phyloP scores from a whole-genome alignment of 1,140 invertebrate genomes.

The Lucilia sericata region DNA sequence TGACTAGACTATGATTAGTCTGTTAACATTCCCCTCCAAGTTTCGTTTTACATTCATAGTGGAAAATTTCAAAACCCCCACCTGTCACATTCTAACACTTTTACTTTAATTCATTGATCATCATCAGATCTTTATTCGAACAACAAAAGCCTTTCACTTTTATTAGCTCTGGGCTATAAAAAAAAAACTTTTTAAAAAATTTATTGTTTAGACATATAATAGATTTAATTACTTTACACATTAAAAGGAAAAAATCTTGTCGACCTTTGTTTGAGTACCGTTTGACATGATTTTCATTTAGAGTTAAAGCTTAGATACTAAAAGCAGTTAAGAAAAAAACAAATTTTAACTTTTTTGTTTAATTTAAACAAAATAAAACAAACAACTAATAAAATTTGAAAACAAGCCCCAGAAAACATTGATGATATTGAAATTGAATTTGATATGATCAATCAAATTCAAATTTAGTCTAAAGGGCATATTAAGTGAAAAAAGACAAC shows the following conservation, averaged over 20 bases:
- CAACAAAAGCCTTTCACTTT: background rate
- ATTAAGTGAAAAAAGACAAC: background rate
- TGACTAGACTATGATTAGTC: too few relatives aligned
- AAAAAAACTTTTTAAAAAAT: background rate
- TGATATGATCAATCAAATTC: constrained; percentile 12
- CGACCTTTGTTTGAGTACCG: background rate
- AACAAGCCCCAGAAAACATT: background rate
- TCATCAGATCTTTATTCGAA: background rate
- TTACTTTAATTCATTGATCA: background rate
- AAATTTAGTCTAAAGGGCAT: background rate
- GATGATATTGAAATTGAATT: background rate
- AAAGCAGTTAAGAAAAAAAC: background rate
- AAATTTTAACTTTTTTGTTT: background rate
- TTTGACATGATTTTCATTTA: background rate
- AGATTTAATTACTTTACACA: background rate
- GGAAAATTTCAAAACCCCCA: background rate
- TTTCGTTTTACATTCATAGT: too few relatives aligned
- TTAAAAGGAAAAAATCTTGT: background rate
- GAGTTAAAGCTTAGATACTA: too few relatives aligned
- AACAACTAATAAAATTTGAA: background rate
- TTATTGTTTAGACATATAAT: too few relatives aligned
- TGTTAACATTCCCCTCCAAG: too few relatives aligned
- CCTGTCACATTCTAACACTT: background rate
- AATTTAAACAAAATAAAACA: background rate
- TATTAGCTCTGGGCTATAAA: background rate